These are phyloP conservation scores for Phalera bucephala DNA, from an alignment of 2,888 invertebrate species.

Conservation along the genomic window DNA sequence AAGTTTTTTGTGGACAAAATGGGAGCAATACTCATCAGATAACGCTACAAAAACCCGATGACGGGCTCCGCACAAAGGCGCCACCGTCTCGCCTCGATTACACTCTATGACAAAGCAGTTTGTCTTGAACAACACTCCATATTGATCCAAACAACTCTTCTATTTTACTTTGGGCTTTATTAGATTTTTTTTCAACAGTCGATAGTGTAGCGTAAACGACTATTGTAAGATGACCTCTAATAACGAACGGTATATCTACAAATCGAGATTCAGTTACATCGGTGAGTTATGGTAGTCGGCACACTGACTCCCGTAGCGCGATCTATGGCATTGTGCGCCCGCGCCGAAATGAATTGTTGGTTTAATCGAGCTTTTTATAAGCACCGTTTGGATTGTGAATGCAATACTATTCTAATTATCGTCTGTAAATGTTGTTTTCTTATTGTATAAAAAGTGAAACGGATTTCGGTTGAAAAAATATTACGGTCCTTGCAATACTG, in stretches of 20 bases:
- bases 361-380: constrained; percentile 76
- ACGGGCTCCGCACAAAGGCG: constrained; percentile 72
- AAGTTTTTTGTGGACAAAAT: constrained; percentile 75
- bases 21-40: constrained; percentile 82
- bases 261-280: constrained; percentile 26
- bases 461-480: constrained; percentile 10
- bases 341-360: constrained; percentile 72
- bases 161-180: constrained; percentile 74
- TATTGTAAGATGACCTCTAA: constrained; percentile 30
- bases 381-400: constrained; percentile 58
- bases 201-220: constrained; percentile 43
- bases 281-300: constrained; percentile 39
- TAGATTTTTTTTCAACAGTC: constrained; percentile 63
- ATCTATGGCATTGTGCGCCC: constrained; percentile 70
- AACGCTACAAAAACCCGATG: constrained; percentile 75
- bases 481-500: neutral
- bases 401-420: constrained; percentile 43
- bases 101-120: constrained; percentile 81
- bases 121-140: constrained; percentile 76
- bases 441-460: constrained; percentile 47
- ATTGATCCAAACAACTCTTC: constrained; percentile 79
- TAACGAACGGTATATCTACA: constrained; percentile 3
- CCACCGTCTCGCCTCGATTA: constrained; percentile 79
- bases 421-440: constrained; percentile 20
- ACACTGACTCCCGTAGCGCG: constrained; percentile 66